Conservation (phyloP, 1,140 invertebrate genomes). For the Heliconius congener region DNA sequence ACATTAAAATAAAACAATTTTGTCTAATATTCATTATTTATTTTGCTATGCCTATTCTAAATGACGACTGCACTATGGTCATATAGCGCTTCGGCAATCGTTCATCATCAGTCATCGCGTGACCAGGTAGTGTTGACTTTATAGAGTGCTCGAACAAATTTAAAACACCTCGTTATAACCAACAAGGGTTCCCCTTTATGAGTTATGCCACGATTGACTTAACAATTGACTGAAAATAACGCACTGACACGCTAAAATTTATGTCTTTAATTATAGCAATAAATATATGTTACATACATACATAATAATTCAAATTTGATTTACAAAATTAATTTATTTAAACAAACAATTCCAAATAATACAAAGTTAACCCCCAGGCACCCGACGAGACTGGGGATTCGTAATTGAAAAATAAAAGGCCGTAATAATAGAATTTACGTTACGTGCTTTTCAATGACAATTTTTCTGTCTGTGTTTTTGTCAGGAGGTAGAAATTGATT, state of each 20-base stretch:
- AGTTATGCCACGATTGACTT: slow-evolving; percentile 36
- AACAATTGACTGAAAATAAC: slow-evolving; percentile 35
- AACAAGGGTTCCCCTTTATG: slow-evolving; percentile 42
- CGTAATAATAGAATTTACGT: slow-evolving; percentile 81
- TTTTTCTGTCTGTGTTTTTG: slow-evolving; percentile 76
- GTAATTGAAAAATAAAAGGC: slow-evolving; percentile 82
- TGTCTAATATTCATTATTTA: background rate
- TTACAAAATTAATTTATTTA: background rate
- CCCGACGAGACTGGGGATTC: slow-evolving; percentile 57
- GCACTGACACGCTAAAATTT: slow-evolving; percentile 30
- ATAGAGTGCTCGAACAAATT: slow-evolving; percentile 75
- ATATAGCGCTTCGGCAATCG: slow-evolving; percentile 43
- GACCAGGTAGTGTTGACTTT: slow-evolving; percentile 71
- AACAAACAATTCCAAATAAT: background rate
- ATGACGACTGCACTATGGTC: background rate
- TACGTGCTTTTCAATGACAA: slow-evolving; percentile 78
- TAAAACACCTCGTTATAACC: slow-evolving; percentile 68
- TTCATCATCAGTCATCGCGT: slow-evolving; percentile 68
- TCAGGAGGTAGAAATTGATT: slow-evolving; percentile 57
- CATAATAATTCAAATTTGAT: background rate
- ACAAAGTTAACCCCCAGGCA: slow-evolving; percentile 68
- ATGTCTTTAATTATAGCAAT: slow-evolving; percentile 4
- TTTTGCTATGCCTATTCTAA: background rate
- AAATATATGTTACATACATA: background rate
- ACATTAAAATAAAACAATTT: background rate